Conservation (phyloP, 1,140 invertebrate genomes). For the Stegodyphus mimosarum region DNA sequence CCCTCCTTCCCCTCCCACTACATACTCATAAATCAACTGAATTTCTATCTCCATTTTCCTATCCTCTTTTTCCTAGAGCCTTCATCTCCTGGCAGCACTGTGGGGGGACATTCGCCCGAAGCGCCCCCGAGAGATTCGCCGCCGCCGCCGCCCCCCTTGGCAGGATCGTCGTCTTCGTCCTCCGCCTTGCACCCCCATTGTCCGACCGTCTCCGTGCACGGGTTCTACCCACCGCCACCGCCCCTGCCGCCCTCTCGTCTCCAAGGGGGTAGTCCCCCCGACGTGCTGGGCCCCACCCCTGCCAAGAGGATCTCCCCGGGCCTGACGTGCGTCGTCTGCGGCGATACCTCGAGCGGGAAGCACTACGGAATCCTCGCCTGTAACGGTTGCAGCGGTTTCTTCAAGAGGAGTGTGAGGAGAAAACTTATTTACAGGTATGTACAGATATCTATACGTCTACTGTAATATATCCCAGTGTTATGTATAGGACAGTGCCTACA, state of each 20-base stretch:
- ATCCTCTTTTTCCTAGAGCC: constrained; percentile 32
- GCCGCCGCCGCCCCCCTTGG: background rate
- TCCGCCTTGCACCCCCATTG: background rate
- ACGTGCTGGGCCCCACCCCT: constrained; percentile 64
- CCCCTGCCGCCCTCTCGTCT: background rate
- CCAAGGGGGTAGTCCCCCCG: constrained; percentile 16
- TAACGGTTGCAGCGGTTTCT: constrained; percentile 99
- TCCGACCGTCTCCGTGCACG: constrained; percentile 44
- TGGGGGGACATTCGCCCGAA: constrained; percentile 24
- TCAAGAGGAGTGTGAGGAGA: constrained; percentile 94
- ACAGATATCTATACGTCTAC: no score
- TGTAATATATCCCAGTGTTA: background rate
- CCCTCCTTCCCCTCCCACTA: no score
- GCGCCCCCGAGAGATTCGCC: background rate
- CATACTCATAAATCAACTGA: no score
- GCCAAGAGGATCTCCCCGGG: constrained; percentile 65
- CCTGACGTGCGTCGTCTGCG: constrained; percentile 88
- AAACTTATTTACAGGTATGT: constrained; percentile 96
- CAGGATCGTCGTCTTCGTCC: background rate
- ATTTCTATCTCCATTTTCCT: background rate
- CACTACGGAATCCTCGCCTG: constrained; percentile 99
- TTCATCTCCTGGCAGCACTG: constrained; percentile 43
- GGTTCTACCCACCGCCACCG: constrained; percentile 17
- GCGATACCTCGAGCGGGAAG: constrained; percentile 96
- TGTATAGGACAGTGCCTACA: background rate